Conservation (phyloP, 1,140 invertebrate species). For the Cryptotermes secundus region DNA sequence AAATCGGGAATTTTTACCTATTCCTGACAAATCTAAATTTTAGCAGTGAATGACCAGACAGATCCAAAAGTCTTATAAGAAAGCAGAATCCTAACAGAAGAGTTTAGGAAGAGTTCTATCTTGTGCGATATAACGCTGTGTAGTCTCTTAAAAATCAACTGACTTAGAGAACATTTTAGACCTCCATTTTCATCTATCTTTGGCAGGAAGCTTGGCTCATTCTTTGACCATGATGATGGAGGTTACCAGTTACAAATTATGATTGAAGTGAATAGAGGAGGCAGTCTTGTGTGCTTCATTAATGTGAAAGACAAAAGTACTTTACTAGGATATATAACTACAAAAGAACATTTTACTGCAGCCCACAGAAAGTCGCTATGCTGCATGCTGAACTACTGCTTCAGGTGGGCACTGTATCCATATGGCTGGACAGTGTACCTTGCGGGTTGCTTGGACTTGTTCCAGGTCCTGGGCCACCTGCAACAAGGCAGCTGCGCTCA, state of each 20-base stretch:
- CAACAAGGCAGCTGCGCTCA: constrained; percentile 47
- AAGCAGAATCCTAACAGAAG: too few relatives aligned
- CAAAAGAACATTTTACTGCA: background rate
- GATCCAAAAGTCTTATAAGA: too few relatives aligned
- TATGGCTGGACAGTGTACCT: constrained; percentile 36
- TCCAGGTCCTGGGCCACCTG: constrained; percentile 30
- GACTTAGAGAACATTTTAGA: too few relatives aligned
- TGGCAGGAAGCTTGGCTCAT: too few relatives aligned
- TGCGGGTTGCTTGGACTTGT: constrained; percentile 33
- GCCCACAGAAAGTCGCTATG: background rate
- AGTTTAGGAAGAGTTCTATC: too few relatives aligned
- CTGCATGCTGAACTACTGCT: constrained; percentile 23
- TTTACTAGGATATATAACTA: background rate
- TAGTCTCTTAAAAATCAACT: too few relatives aligned
- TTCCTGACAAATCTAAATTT: too few relatives aligned
- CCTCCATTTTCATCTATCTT: too few relatives aligned
- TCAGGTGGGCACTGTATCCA: constrained; percentile 28
- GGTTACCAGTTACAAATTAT: background rate
- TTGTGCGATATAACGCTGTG: too few relatives aligned
- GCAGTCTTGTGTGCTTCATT: background rate
- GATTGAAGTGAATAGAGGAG: background rate
- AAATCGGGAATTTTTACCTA: too few relatives aligned
- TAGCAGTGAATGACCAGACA: too few relatives aligned
- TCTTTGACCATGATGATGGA: too few relatives aligned
- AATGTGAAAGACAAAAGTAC: background rate